Conservation (phyloP, 2,888 invertebrate genomes). For the Brenthis ino region DNA sequence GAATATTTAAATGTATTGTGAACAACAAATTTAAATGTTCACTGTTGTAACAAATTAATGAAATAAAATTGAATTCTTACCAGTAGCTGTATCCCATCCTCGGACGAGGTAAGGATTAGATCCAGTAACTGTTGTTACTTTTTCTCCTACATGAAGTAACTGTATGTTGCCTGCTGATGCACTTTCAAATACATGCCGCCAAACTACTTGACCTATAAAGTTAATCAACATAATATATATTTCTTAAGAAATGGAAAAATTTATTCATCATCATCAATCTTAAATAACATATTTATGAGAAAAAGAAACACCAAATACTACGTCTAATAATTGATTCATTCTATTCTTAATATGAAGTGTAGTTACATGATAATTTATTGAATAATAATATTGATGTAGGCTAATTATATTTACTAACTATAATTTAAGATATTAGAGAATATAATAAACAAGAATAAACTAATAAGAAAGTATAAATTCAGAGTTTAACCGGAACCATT, state of each 20-base stretch:
- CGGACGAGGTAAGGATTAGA: slow-evolving; percentile 87
- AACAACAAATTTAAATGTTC: no score
- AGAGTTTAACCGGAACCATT: slow-evolving; percentile 18
- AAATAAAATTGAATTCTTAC: slow-evolving; percentile 50
- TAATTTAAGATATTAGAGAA: no score
- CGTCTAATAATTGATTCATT: no score
- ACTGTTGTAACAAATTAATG: not conserved
- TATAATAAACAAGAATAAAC: no score
- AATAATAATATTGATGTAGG: no score
- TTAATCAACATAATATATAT: not conserved
- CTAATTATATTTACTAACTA: no score
- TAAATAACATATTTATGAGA: no score
- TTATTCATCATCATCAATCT: not conserved
- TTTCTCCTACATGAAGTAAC: slow-evolving; percentile 84
- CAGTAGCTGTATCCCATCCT: slow-evolving; percentile 90
- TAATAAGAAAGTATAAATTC: no score
- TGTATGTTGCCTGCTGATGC: slow-evolving; percentile 85
- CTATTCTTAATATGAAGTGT: no score
- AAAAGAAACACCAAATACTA: no score
- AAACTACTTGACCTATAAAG: slow-evolving; percentile 86
- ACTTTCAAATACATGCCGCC: slow-evolving; percentile 91
- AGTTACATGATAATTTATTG: no score
- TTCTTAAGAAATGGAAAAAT: not conserved
- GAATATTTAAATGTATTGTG: no score
- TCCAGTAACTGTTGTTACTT: slow-evolving; percentile 90